phyloP scores from a whole-genome alignment of 2,797 vertebrate species.

The Pipistrellus pipistrellus region DNA sequence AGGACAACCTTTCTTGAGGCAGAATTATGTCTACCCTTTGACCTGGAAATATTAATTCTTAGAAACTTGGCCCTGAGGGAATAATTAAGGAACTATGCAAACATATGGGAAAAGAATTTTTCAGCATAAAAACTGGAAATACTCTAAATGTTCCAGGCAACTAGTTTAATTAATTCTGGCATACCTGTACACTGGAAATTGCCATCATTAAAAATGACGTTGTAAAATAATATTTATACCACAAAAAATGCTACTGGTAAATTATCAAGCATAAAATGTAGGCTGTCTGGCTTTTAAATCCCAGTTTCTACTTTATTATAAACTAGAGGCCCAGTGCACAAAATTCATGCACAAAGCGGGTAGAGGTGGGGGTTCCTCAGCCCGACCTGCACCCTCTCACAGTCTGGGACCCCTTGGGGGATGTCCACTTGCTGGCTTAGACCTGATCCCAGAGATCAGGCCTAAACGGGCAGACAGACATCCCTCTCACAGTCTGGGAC shows the following conservation, averaged over 20 bases:
- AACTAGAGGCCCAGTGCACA: too few relatives aligned
- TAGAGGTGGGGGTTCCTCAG: too few relatives aligned
- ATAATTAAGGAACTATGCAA: conserved; percentile 55
- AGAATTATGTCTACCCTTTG: conserved; percentile 31
- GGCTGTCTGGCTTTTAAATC: neutral
- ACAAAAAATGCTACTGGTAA: conserved; percentile 15
- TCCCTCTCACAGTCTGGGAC: too few relatives aligned
- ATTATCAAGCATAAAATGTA: neutral
- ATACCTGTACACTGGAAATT: neutral
- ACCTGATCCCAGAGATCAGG: too few relatives aligned
- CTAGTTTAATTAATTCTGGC: conserved; percentile 24
- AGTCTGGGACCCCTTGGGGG: too few relatives aligned
- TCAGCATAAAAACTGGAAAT: neutral
- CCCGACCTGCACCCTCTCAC: too few relatives aligned
- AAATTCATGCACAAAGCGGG: too few relatives aligned
- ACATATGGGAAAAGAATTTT: neutral
- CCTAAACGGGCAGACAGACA: too few relatives aligned
- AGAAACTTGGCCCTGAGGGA: neutral
- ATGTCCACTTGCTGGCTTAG: too few relatives aligned
- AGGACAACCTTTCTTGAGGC: neutral
- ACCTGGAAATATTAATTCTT: conserved; percentile 51
- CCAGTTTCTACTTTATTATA: neutral
- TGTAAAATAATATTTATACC: neutral
- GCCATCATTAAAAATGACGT: conserved; percentile 22
- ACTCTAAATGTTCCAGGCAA: neutral